Evolutionary conservation across 2,888 invertebrate species (phyloP).

Genomic region (Taenaris catops): DNA sequence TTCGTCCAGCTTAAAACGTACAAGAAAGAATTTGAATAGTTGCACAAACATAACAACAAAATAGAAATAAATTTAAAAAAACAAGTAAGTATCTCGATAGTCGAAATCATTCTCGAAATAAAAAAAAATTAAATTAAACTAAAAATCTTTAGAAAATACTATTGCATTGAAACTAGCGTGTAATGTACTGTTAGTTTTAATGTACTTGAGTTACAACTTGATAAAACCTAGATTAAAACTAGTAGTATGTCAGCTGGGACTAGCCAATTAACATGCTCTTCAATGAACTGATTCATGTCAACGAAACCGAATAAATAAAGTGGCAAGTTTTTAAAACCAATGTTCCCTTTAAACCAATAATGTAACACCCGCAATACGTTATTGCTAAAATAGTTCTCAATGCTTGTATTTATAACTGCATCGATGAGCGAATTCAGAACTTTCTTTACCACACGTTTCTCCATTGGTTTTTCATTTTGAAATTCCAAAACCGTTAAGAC

Average conservation of each 20-base stretch:
- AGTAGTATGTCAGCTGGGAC: conserved; percentile 63
- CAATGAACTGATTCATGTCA: conserved; percentile 49
- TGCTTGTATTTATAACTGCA: conserved; percentile 35
- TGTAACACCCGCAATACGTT: conserved; percentile 70
- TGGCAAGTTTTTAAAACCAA: conserved; percentile 58
- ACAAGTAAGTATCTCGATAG: too few species aligned
- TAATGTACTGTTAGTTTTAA: conserved; percentile 34
- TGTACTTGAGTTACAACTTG: conserved; percentile 40
- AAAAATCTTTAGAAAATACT: too few species aligned
- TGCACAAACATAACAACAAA: too few species aligned
- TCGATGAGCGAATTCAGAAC: conserved; percentile 54
- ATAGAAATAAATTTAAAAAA: too few species aligned
- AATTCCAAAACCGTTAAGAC: conserved; percentile 75
- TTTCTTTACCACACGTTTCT: conserved; percentile 55
- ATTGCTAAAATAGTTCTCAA: conserved; percentile 48
- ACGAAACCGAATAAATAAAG: conserved; percentile 53
- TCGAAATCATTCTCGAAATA: too few species aligned
- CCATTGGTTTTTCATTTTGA: conserved; percentile 69
- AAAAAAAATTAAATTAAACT: too few species aligned
- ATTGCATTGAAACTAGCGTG: conserved; percentile 45
- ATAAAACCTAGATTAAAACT: conserved; percentile 45
- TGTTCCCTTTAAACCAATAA: conserved; percentile 64
- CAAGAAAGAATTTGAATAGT: too few species aligned
- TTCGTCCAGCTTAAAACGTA: too few species aligned
- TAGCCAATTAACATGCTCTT: conserved; percentile 63